phyloP scores from a whole-genome alignment of 1,140 invertebrate species.

The Chironomus striatipennis region DNA sequence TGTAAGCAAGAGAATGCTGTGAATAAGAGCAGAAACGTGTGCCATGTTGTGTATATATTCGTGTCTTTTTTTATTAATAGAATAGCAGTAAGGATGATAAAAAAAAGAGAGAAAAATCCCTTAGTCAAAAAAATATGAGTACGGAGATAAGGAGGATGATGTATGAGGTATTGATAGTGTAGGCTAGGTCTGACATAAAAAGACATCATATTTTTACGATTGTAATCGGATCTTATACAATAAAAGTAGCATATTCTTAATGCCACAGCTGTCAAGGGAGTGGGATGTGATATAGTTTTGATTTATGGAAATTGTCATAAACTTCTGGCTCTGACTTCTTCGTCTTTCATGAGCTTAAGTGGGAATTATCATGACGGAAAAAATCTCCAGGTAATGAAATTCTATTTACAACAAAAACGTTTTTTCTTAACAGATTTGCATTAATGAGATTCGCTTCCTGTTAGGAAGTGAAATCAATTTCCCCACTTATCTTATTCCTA shows the following conservation, averaged over 20 bases:
- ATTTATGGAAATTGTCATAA: background rate
- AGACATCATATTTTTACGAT: background rate
- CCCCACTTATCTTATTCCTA: background rate
- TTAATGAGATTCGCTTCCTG: background rate
- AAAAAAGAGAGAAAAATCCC: background rate
- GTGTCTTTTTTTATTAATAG: conserved; percentile 2
- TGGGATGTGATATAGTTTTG: background rate
- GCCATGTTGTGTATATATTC: background rate
- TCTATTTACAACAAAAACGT: background rate
- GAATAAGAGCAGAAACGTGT: background rate
- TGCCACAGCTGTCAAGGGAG: too few species aligned
- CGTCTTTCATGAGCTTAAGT: background rate
- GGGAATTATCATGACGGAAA: background rate
- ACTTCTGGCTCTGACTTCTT: too few species aligned
- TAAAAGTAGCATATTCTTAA: background rate
- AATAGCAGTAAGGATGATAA: too few species aligned
- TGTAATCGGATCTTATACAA: background rate
- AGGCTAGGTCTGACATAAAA: background rate
- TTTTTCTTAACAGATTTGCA: conserved; percentile 3
- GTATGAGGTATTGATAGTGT: conserved; percentile 23
- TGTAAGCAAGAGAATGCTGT: background rate
- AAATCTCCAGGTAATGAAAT: background rate
- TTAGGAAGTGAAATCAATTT: background rate
- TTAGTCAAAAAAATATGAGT: background rate
- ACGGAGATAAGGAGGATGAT: background rate